Percentiles rank a stretch among this genome's conserved stretches.
Conservation (phyloP, 2,797 vertebrate genomes). For the Myotis findleyi region DNA sequence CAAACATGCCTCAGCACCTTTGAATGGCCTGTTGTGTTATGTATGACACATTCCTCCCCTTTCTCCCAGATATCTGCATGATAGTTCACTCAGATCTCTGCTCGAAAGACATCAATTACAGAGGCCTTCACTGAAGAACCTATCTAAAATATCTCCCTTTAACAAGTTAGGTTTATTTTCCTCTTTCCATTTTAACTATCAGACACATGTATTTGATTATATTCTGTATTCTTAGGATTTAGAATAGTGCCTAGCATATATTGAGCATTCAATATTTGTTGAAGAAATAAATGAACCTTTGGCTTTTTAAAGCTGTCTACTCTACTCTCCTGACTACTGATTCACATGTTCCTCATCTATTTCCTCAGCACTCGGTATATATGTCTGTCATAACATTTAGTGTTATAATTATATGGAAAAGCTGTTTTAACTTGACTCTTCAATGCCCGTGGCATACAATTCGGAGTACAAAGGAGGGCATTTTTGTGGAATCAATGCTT, state of each 20-base stretch:
- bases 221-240: neutral
- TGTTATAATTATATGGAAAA: neutral
- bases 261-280: neutral
- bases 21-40: neutral
- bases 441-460: neutral
- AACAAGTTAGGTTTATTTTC: neutral
- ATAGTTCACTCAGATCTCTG: neutral
- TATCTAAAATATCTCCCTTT: neutral
- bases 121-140: too few species aligned
- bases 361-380: neutral
- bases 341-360: neutral
- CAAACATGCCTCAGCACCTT: neutral
- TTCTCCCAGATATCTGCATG: neutral
- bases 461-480: neutral
- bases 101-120: neutral
- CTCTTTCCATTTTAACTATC: neutral
- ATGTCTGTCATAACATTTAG: neutral
- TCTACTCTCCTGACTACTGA: neutral
- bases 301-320: neutral
- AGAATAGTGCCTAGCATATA: neutral
- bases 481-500: slow-evolving; percentile 1
- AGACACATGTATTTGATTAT: neutral
- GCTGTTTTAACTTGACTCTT: neutral
- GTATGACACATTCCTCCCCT: neutral
- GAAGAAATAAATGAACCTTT: neutral